Conservation (phyloP, 2,888 invertebrate species). For the Pegoplata infirma region DNA sequence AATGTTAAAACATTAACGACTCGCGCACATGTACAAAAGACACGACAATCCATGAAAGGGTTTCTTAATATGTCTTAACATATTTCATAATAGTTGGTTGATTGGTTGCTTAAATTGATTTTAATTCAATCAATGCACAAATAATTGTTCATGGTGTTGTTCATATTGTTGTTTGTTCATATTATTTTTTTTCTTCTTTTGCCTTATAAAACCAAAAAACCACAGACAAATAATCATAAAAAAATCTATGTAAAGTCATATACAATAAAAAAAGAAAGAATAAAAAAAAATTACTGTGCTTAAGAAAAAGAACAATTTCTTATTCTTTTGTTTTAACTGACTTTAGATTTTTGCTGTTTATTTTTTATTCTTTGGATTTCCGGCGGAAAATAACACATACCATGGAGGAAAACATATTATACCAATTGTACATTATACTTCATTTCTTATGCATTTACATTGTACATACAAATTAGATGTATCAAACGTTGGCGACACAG, state of each 20-base stretch:
- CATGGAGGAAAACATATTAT: neutral
- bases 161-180: neutral
- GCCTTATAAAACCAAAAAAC: neutral
- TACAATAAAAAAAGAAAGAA: conserved; percentile 39
- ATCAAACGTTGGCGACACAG: conserved; percentile 10
- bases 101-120: conserved; percentile 66
- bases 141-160: conserved; percentile 38
- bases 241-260: conserved; percentile 8
- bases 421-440: neutral
- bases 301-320: conserved; percentile 40
- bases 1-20: conserved; percentile 19
- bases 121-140: conserved; percentile 73
- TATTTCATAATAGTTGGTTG: conserved; percentile 50
- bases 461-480: conserved; percentile 34
- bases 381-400: conserved; percentile 53
- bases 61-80: conserved; percentile 37
- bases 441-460: conserved; percentile 19
- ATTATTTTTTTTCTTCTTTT: neutral
- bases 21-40: conserved; percentile 12
- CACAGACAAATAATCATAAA: neutral
- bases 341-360: neutral
- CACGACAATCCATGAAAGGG: conserved; percentile 18
- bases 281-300: conserved; percentile 30
- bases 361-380: conserved; percentile 39
- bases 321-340: conserved; percentile 22